Percentiles rank a stretch among this genome's conserved stretches.
Evolutionary conservation across 2,888 invertebrate genomes (phyloP).

Genomic region (Monochamus alternatus): DNA sequence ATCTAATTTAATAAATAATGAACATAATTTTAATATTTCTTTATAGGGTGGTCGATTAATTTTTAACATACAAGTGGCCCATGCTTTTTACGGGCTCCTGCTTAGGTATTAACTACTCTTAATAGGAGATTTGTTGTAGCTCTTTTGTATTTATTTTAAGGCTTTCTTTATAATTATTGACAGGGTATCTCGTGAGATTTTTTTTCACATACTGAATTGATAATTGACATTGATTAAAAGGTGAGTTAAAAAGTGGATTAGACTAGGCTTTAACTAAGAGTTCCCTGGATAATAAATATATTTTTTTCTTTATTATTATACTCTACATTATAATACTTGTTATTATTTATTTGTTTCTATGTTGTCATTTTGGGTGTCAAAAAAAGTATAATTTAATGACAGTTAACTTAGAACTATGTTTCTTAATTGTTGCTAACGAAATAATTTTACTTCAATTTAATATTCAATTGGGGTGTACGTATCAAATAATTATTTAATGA

Average conservation of each 20-base stretch:
- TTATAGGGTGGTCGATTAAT: no score
- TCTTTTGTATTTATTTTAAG: neutral
- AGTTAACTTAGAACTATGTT: no score
- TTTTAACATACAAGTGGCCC: no score
- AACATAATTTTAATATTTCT: no score
- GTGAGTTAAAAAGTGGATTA: neutral
- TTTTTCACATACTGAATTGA: neutral
- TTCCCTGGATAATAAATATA: neutral
- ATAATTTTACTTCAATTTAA: no score
- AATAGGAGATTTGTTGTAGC: neutral
- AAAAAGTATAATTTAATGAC: neutral
- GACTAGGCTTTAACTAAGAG: neutral
- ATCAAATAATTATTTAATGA: no score
- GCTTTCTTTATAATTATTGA: neutral
- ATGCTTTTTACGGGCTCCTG: no score
- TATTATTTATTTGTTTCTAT: conserved; percentile 4
- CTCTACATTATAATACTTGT: conserved; percentile 1
- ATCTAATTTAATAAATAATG: no score
- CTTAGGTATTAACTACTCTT: neutral
- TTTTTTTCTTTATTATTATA: neutral
- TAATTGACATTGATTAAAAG: conserved; percentile 5
- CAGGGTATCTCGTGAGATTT: neutral
- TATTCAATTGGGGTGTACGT: no score
- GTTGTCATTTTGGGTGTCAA: neutral
- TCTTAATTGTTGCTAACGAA: no score